Percentiles rank a stretch among this genome's conserved stretches.
Conservation (phyloP, 37 sponge, comb jelly and placozoan genomes). For the Bolinopsis microptera region DNA sequence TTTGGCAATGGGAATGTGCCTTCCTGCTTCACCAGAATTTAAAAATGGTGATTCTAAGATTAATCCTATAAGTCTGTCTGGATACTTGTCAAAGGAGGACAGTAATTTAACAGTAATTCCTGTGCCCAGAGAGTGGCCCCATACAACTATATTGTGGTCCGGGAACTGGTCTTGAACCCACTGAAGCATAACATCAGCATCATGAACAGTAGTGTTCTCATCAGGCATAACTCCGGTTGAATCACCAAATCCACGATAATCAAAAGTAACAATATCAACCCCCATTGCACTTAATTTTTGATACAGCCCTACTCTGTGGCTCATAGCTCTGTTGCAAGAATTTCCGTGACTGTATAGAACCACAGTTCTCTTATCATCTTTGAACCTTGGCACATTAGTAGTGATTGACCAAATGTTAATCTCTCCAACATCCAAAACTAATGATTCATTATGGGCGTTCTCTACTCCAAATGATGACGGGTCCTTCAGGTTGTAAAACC, state of each 20-base stretch:
- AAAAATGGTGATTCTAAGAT: slow-evolving; percentile 1
- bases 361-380: background rate
- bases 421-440: background rate
- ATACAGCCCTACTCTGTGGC: background rate
- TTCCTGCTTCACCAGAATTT: background rate
- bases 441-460: background rate
- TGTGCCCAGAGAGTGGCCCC: slow-evolving; percentile 12
- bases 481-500: background rate
- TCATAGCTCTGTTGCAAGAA: slow-evolving; percentile 13
- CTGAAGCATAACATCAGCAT: slow-evolving; percentile 23
- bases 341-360: slow-evolving; percentile 13
- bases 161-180: background rate
- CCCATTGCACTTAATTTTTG: background rate
- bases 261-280: slow-evolving; percentile 4
- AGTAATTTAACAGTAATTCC: background rate
- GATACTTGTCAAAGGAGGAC: background rate
- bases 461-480: background rate
- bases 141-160: background rate
- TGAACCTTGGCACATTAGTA: background rate
- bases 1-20: slow-evolving; percentile 6
- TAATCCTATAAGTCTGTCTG: background rate
- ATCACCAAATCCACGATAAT: slow-evolving; percentile 39
- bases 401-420: background rate
- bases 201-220: background rate
- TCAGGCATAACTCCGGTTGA: background rate